Base-by-base conservation (phyloP, 2,888 invertebrate genomes). In the Phaonia tiefii region DNA sequence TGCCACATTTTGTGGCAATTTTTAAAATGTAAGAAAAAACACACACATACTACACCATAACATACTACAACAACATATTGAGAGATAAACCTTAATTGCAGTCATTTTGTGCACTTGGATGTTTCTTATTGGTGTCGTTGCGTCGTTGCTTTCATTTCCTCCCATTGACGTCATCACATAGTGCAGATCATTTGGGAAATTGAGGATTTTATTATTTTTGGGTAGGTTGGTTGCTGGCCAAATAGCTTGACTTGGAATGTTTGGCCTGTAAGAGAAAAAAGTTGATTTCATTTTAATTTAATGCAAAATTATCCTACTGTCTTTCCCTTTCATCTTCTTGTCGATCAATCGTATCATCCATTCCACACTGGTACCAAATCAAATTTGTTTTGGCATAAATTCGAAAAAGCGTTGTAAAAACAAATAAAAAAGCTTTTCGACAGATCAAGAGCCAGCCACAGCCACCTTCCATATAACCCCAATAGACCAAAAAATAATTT, bases 71-170 rank as follows among this genome's bases (percentile, higher is more conserved):
- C n/a, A n/a, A 31, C 31, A 31, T 5, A 31, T 31, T 8, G 26
- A 56, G 26, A 73, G 65, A 73, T 65, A 44, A 65, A 73, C 73
- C 73, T 73, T 65, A 65, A 73, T 54, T 73, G 37, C 51, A 31
- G 25, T 56, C 56, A 44, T 66, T 66, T 2, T 54, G 49, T 25
- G 51, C 51, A 51, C 5, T 51, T 22, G 44, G 22, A 7, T 46
- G 46, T 4, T 44, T 44, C 7, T 2, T 54, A 22, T 54, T 22
- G 54, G 25, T 25, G 25, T 3, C 25, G 25, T 54, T 54, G 44
- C 11, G 25, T 11, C 25, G 25, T 56, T 42, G 10, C 1, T 8
- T 26, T 51, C n/a, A 20, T 8, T 26, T 51, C n/a, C 13, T 46
- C 5, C 20, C 49, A 58, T 74, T 74, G 74, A 74, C 74, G 74